phyloP scores from a whole-genome alignment of 2,113 vertebrate genomes.

The Colius striatus region DNA sequence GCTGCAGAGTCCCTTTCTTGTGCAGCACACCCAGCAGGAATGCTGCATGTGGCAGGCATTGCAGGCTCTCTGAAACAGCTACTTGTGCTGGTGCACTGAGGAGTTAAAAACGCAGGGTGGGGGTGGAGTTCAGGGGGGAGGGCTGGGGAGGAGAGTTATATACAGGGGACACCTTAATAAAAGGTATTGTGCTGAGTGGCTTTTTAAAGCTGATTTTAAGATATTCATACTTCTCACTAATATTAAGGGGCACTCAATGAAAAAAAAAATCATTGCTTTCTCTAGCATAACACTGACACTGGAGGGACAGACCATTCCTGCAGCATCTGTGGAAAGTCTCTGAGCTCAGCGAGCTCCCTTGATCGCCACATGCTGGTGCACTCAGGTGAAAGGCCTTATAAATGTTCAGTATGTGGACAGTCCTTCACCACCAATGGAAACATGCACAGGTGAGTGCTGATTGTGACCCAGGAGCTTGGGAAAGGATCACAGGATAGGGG shows the following conservation, averaged over 20 bases:
- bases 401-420: conserved; percentile 90
- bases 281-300: conserved; percentile 93
- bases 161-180: not conserved
- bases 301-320: conserved; percentile 95
- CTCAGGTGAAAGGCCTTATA: conserved; percentile 97
- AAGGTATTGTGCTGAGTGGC: not conserved
- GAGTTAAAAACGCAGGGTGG: conserved; percentile 5
- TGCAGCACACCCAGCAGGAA: not conserved
- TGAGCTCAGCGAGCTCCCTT: conserved; percentile 96
- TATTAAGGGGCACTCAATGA: conserved; percentile 26
- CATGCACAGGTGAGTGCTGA: conserved; percentile 92
- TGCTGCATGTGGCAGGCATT: not conserved
- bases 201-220: not conserved
- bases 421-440: conserved; percentile 99
- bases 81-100: not conserved
- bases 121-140: not conserved
- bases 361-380: conserved; percentile 99
- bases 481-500: not conserved
- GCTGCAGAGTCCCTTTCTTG: not conserved
- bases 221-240: conserved; percentile 5
- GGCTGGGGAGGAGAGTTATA: not conserved
- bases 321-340: conserved; percentile 96
- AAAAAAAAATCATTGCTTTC: conserved; percentile 58
- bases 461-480: not conserved
- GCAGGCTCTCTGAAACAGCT: not conserved